Percentiles rank a stretch among this genome's conserved stretches.
Evolutionary conservation across 1,140 invertebrate species (phyloP).

Genomic region (Camponotus pennsylvanicus): DNA sequence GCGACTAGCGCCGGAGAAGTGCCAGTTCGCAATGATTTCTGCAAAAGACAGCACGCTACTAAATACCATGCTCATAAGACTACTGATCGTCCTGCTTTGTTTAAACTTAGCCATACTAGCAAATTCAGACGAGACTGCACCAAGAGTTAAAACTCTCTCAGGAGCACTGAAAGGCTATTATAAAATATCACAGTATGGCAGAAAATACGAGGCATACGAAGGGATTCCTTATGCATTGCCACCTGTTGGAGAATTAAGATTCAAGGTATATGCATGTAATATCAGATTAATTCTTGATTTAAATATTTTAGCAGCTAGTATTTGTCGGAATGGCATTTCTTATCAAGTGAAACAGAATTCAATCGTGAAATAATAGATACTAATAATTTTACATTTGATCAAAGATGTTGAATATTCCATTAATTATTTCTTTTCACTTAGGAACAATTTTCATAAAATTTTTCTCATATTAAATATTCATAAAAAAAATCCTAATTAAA

Average conservation of each 20-base stretch:
- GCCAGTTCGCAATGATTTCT: not conserved
- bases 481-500: not conserved
- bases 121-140: conserved; percentile 61
- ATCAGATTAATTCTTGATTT: not conserved
- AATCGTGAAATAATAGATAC: too few relatives aligned
- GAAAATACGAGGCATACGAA: conserved; percentile 86
- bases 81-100: not conserved
- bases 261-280: conserved; percentile 83
- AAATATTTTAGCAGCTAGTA: not conserved
- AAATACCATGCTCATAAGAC: not conserved
- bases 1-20: too few relatives aligned
- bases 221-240: conserved; percentile 89
- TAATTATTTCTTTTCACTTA: not conserved
- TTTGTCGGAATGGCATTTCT: not conserved
- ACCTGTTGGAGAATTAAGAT: conserved; percentile 87
- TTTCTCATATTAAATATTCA: not conserved
- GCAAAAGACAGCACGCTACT: not conserved
- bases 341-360: not conserved
- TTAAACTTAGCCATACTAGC: not conserved
- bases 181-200: conserved; percentile 79
- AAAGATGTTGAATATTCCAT: not conserved
- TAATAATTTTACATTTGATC: not conserved
- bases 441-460: not conserved
- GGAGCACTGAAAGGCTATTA: conserved; percentile 81
- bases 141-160: conserved; percentile 77